Percentiles rank a stretch among this genome's conserved stretches.
Conservation (phyloP, 2,113 vertebrate species). For the Cochlearius cochlearius region DNA sequence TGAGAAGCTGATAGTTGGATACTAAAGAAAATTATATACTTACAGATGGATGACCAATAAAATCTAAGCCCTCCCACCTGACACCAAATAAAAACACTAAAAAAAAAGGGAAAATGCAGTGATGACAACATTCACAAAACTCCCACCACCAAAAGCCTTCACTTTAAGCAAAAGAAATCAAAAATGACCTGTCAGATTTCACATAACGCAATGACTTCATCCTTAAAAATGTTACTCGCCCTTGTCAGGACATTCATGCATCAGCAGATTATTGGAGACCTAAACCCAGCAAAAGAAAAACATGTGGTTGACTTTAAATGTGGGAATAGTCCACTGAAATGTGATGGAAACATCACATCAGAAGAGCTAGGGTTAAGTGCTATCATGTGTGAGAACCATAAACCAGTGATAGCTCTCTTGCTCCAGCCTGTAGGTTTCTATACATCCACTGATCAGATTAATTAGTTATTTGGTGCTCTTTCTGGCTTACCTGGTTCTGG, state of each 20-base stretch:
- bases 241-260: not conserved
- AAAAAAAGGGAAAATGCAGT: not conserved
- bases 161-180: not conserved
- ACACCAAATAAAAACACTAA: not conserved
- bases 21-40: constrained; percentile 62
- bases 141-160: not conserved
- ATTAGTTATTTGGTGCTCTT: not conserved
- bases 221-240: not conserved
- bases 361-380: not conserved
- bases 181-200: not conserved
- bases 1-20: constrained; percentile 60
- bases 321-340: not conserved
- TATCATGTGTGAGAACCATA: not conserved
- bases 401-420: rapidly evolving
- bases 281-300: not conserved
- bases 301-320: not conserved
- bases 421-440: not conserved
- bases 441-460: not conserved
- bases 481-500: not conserved
- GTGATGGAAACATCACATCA: not conserved
- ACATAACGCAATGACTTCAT: not conserved
- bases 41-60: constrained; percentile 34
- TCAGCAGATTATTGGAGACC: not conserved
- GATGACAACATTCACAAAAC: not conserved
- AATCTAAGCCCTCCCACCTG: constrained; percentile 19